Conservation (phyloP, 2,888 invertebrate genomes). For the Phymatocera aterrima region DNA sequence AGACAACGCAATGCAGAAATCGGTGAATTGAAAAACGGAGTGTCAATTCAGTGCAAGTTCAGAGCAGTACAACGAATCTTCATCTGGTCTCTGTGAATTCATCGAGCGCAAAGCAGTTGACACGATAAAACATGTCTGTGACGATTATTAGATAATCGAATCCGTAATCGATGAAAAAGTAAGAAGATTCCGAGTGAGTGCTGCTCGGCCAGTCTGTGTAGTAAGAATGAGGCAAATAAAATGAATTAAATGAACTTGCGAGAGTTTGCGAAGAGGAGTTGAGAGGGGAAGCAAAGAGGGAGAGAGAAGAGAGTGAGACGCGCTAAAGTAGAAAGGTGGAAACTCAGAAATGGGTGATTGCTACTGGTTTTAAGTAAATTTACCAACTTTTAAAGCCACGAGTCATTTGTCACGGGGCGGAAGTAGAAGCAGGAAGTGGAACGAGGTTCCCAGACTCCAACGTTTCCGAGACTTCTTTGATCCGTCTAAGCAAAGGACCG, state of each 20-base stretch:
- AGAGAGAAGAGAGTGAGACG: too few species aligned
- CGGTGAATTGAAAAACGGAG: not conserved
- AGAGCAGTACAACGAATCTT: too few species aligned
- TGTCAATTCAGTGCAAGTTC: too few species aligned
- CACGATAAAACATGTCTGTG: too few species aligned
- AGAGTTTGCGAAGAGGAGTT: not conserved
- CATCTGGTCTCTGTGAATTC: too few species aligned
- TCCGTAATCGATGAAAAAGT: too few species aligned
- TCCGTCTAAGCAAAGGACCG: not conserved
- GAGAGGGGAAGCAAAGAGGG: not conserved
- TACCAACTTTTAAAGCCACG: not conserved
- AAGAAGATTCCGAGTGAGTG: too few species aligned
- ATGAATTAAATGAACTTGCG: not conserved
- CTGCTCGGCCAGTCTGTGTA: too few species aligned
- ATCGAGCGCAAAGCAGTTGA: too few species aligned
- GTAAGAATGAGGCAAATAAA: not conserved
- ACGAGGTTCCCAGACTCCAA: not conserved
- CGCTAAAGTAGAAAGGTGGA: not conserved
- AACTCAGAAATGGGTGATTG: not conserved
- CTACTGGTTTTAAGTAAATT: constrained; percentile 13
- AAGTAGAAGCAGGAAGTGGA: constrained; percentile 21
- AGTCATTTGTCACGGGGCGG: constrained; percentile 24
- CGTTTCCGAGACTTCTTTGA: constrained; percentile 19
- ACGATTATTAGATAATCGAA: too few species aligned
- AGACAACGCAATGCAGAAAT: not conserved